phyloP scores from a whole-genome alignment of 35 echinoderm and acorn worm genomes.

The Anneissia japonica region DNA sequence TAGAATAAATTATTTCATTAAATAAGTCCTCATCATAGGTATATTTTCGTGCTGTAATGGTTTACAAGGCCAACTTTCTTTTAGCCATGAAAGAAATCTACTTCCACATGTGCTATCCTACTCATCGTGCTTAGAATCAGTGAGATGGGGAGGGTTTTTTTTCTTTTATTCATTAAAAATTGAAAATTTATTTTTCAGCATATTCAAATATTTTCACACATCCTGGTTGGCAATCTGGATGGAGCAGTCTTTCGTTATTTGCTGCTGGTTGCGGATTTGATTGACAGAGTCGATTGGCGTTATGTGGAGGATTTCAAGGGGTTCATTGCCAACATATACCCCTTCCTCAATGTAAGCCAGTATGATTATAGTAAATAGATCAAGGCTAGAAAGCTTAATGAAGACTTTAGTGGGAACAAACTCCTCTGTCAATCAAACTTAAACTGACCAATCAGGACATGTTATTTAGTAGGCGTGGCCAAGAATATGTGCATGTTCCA shows the following conservation, averaged over 20 bases:
- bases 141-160: too few species aligned
- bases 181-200: slow-evolving; percentile 40
- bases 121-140: too few species aligned
- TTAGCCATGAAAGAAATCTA: too few species aligned
- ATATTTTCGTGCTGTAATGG: too few species aligned
- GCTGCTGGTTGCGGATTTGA: slow-evolving; percentile 70
- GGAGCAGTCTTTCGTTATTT: slow-evolving; percentile 77
- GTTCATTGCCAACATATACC: slow-evolving; percentile 66
- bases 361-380: neutral
- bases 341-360: slow-evolving; percentile 85
- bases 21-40: too few species aligned
- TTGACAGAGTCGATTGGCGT: slow-evolving; percentile 83
- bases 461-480: neutral
- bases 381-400: too few species aligned
- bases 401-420: too few species aligned
- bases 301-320: slow-evolving; percentile 80
- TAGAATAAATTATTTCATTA: too few species aligned
- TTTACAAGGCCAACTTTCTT: too few species aligned
- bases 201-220: slow-evolving; percentile 75
- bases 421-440: too few species aligned
- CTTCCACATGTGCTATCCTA: too few species aligned
- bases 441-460: neutral
- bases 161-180: too few species aligned
- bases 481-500: neutral
- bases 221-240: slow-evolving; percentile 84